phyloP scores from a whole-genome alignment of 2,888 invertebrate species.

The Ormyrus nitidulus region DNA sequence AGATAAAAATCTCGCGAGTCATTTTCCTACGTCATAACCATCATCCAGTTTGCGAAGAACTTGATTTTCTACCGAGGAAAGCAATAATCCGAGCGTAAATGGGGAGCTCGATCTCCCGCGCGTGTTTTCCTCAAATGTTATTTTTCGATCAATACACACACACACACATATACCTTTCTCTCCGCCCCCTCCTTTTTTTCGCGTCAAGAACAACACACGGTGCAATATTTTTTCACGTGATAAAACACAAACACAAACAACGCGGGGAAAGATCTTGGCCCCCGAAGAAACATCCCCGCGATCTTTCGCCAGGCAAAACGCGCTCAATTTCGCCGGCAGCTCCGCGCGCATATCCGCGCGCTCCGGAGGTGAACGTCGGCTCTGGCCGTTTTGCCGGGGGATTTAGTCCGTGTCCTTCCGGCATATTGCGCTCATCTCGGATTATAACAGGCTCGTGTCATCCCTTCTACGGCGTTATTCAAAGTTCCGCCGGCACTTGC shows the following conservation, averaged over 20 bases:
- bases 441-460: not conserved
- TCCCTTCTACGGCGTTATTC: not conserved
- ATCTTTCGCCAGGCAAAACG: no score
- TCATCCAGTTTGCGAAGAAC: no score
- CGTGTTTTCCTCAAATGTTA: conserved; percentile 8
- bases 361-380: no score
- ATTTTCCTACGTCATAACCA: no score
- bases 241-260: conserved; percentile 30
- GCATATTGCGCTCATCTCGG: conserved; percentile 23
- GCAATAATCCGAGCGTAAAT: not conserved
- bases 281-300: no score
- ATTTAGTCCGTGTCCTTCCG: no score
- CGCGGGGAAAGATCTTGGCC: not conserved
- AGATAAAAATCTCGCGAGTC: no score
- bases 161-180: no score
- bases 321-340: no score
- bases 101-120: not conserved
- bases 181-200: no score
- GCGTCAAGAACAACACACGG: not conserved
- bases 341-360: no score
- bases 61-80: not conserved
- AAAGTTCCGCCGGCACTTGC: conserved; percentile 20
- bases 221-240: conserved; percentile 16
- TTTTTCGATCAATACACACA: conserved; percentile 20
- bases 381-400: no score